Evolutionary conservation across 2,797 vertebrate species (phyloP), one percentile per base, ranked within the genome.

Genomic region (Rhyacichthys aspro): DNA sequence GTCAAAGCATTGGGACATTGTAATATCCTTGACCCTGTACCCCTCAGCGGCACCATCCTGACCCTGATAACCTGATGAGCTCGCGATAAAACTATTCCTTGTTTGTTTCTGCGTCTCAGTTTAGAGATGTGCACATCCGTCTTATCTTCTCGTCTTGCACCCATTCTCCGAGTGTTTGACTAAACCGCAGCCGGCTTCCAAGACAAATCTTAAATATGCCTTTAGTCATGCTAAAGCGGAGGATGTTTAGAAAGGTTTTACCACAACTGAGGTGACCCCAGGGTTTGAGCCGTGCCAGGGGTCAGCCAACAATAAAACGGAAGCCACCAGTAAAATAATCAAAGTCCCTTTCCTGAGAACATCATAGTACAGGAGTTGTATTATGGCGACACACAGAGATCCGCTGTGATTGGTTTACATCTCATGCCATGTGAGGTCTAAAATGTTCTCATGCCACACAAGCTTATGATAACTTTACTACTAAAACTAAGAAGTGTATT

Each of bases 241-340:
- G 87, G 88, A 89, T 89, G 84, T 90, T 90, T 86, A 67, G 85
- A 85, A 81, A 83, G 64, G 63, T 76, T 81, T 79, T 66, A 62
- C 72, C 70, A 77, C 79, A 63, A 86, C 77, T 82, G 70, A 72
- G 68, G 70, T 72, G 84, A 88, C 88, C 88, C 76, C 68, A 12
- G 76, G 75, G 75, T 78, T 79, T 71, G 71, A 56, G 3, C 67
- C 28, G 59, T 77, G 76, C 85, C 81, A 80, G 73, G 60, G 85
- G 86, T 90, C 86, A 76, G 84, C 72, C 84, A 87, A 88, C 82
- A 90, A 89, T 89, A 82, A 84, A 89, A 77, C 81, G 87, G 88
- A 90, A 91, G 86, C 80, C 84, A 79, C 87, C 82, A 90, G 81
- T 85, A 84, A 88, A 89, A 91, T 91, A 90, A 90, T 91, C 86